Conservation (phyloP, 2,113 vertebrate species). For the Athene cunicularia region DNA sequence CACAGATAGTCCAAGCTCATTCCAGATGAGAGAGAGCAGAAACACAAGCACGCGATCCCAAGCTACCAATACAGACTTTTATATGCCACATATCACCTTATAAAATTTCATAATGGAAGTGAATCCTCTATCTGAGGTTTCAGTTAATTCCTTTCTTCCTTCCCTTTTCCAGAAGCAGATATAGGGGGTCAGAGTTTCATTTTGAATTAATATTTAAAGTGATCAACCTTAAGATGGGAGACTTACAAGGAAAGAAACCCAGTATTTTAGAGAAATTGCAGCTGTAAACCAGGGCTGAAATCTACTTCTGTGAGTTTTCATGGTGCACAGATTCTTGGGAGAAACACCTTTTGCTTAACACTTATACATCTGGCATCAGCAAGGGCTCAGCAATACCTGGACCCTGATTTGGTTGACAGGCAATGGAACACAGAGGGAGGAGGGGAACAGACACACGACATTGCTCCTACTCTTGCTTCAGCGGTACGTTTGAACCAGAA, state of each 20-base stretch:
- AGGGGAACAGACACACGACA: background rate
- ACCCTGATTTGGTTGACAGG: background rate
- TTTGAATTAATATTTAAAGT: conserved; percentile 15
- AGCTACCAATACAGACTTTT: conserved; percentile 29
- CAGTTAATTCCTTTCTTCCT: conserved; percentile 14
- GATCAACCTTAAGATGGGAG: background rate
- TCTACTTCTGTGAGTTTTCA: background rate
- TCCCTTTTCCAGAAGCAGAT: background rate
- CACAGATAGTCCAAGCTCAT: conserved; percentile 25
- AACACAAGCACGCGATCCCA: conserved; percentile 29
- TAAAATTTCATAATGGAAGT: conserved; percentile 47
- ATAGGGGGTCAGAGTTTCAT: background rate
- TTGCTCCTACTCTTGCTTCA: background rate
- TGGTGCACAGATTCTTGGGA: background rate
- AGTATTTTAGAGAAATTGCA: background rate
- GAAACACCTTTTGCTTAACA: background rate
- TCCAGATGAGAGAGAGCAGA: conserved; percentile 38
- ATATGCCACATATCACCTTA: conserved; percentile 47
- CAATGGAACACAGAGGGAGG: background rate
- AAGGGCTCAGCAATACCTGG: background rate
- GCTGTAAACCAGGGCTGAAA: background rate
- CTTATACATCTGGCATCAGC: background rate
- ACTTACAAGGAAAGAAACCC: background rate
- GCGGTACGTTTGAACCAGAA: background rate
- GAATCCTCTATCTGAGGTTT: conserved; percentile 40